Percentiles rank a stretch among this genome's conserved stretches.
phyloP scores from a whole-genome alignment of 2,888 invertebrate genomes.

The Drosophila formosana region DNA sequence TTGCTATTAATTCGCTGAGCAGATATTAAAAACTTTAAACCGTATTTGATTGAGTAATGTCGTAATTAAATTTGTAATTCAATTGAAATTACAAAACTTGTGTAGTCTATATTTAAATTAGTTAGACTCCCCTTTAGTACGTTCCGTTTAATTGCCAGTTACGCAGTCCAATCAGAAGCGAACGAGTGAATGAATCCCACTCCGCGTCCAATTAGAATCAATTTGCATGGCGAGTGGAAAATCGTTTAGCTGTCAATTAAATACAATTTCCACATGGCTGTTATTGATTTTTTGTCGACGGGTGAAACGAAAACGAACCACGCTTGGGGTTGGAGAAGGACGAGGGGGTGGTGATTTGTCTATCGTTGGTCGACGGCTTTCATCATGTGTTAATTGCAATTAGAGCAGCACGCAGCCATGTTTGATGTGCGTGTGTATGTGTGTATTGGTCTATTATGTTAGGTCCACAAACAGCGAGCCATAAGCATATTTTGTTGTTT shows the following conservation, averaged over 20 bases:
- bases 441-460: conserved; percentile 13
- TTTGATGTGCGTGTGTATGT: conserved; percentile 29
- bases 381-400: conserved; percentile 77
- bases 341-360: not conserved
- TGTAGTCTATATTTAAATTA: conserved; percentile 33
- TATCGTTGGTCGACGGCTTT: conserved; percentile 47
- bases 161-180: conserved; percentile 40
- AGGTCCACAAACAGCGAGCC: conserved; percentile 10
- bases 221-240: conserved; percentile 70
- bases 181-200: not conserved
- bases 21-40: not conserved
- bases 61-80: not conserved
- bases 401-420: conserved; percentile 62
- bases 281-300: conserved; percentile 69
- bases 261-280: conserved; percentile 67
- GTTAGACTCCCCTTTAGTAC: conserved; percentile 17
- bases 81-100: not conserved
- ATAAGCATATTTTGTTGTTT: conserved; percentile 41
- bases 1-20: too few relatives aligned
- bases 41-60: not conserved
- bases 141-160: conserved; percentile 54
- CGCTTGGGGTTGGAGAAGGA: not conserved
- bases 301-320: not conserved
- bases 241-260: conserved; percentile 77
- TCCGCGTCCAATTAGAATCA: conserved; percentile 29